Evolutionary conservation across 2,888 invertebrate genomes (phyloP).

Genomic region (Leucoptera coffeella): DNA sequence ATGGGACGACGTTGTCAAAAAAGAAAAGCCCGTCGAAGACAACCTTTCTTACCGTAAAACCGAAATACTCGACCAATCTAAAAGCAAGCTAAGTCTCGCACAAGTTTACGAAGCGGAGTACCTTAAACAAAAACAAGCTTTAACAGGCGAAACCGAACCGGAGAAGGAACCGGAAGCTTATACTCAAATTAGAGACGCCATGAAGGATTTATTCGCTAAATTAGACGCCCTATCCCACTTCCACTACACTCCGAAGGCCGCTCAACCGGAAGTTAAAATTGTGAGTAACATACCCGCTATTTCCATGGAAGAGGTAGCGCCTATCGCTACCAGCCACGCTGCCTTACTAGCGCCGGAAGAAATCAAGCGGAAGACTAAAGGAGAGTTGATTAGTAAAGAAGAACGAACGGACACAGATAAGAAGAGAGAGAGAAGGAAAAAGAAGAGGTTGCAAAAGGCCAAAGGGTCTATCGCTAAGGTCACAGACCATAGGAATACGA

Average conservation of each 20-base stretch:
- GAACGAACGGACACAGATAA: slow-evolving; percentile 84
- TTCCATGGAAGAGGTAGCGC: slow-evolving; percentile 92
- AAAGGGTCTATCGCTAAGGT: slow-evolving; percentile 34
- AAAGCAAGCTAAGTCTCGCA: slow-evolving; percentile 87
- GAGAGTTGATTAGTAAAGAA: slow-evolving; percentile 59
- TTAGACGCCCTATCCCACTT: slow-evolving; percentile 91
- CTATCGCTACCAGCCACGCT: slow-evolving; percentile 79
- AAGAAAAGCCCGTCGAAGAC: slow-evolving; percentile 77
- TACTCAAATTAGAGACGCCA: slow-evolving; percentile 66
- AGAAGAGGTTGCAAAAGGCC: slow-evolving; percentile 69
- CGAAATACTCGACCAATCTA: slow-evolving; percentile 84
- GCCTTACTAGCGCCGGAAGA: slow-evolving; percentile 89
- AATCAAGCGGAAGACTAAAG: slow-evolving; percentile 59
- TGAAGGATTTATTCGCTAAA: slow-evolving; percentile 74
- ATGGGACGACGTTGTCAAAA: slow-evolving; percentile 90
- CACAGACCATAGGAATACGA: slow-evolving; percentile 42
- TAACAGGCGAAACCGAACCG: slow-evolving; percentile 52
- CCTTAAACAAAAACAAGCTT: slow-evolving; percentile 58
- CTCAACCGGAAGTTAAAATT: slow-evolving; percentile 82
- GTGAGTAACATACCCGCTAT: slow-evolving; percentile 88
- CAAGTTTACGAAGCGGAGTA: slow-evolving; percentile 92
- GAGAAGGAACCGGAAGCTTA: slow-evolving; percentile 69
- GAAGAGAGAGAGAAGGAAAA: slow-evolving; percentile 80
- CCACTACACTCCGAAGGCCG: slow-evolving; percentile 86
- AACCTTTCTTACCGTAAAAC: slow-evolving; percentile 82